Evolutionary conservation across 2,797 vertebrate genomes (phyloP), one percentile per base, ranked within the genome.

Genomic region (Xiphophorus birchmanni): DNA sequence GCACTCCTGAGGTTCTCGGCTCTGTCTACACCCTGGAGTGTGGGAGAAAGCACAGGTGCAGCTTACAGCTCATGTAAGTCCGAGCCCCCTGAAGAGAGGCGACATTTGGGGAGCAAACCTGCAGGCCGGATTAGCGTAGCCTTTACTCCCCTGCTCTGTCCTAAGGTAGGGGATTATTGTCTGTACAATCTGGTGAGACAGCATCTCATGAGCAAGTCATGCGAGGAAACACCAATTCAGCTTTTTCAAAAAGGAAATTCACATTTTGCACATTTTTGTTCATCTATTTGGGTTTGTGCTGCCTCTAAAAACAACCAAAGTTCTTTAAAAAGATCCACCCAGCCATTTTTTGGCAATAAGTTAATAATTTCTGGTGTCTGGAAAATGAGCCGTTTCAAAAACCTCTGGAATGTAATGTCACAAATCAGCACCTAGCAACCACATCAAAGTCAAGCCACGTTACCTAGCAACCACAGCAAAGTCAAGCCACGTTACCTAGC

Each of bases 151-250:
- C 18, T 13, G 37, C 63, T 74, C 88, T 80, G 89, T 85, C 90
- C 88, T 78, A 91, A 92, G 91, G 91, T 87, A 74, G 84, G 21
- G 90, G 94, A 95, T 95, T 95, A 94, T 88, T 82, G 86, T 91
- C 73, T 79, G 45, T 79, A 48, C 75, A 87, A 82, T 82, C 85
- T 60, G 77, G 85, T 42, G 80, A 86, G 79, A 84, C 81, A 83
- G 81, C 77, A 23, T 87, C 90, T 89, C 90, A 93, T 92, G 86
- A 84, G 58, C 83, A 84, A 88, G 87, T 89, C 91, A 88, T 79
- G 86, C 69, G 32, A 93, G 88, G 82, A 84, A 82, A 84, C 77
- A 78, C 75, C 76, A 82, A 76, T 78, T 89, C 75, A 52, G 71
- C 82, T 82, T 80, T 82, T 37, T 65, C 18, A 35, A 18, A 40